Conservation (phyloP, 1,140 invertebrate species). For the Asobara japonica region DNA sequence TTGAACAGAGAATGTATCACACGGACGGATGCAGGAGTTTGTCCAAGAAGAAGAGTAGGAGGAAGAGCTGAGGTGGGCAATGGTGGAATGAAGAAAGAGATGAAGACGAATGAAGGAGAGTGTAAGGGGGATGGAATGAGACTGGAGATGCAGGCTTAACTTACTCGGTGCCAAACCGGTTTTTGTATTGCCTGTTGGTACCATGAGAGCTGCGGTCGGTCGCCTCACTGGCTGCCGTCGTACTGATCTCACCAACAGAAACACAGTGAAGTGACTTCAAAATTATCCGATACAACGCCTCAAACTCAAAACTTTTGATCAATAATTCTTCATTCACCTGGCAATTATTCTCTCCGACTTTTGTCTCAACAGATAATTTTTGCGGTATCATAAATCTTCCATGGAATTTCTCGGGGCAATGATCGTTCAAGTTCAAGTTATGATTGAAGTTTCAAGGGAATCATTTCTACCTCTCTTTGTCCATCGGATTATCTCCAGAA, state of each 20-base stretch:
- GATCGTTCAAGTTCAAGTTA: too few species aligned
- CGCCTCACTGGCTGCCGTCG: slow-evolving; percentile 25
- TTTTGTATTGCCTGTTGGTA: slow-evolving; percentile 11
- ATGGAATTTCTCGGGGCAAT: too few species aligned
- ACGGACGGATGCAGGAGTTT: slow-evolving; percentile 14
- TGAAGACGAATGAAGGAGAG: background rate
- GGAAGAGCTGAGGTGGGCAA: background rate
- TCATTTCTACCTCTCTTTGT: background rate
- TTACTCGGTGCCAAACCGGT: slow-evolving; percentile 32
- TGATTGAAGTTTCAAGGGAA: background rate
- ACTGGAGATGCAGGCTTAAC: background rate
- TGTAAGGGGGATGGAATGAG: background rate
- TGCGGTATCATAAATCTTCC: background rate
- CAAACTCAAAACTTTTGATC: background rate
- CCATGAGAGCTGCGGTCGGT: slow-evolving; percentile 15
- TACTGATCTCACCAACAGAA: slow-evolving; percentile 1
- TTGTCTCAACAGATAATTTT: background rate
- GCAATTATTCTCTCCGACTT: background rate
- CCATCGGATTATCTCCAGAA: background rate
- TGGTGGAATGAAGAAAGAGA: background rate
- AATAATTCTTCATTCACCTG: background rate
- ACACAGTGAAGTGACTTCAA: background rate
- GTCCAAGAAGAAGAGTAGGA: background rate
- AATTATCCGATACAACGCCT: slow-evolving; percentile 3
- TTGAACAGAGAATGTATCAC: background rate